Evolutionary conservation across 2,113 vertebrate genomes (phyloP).

Genomic region (Xenotilapia longispinis): DNA sequence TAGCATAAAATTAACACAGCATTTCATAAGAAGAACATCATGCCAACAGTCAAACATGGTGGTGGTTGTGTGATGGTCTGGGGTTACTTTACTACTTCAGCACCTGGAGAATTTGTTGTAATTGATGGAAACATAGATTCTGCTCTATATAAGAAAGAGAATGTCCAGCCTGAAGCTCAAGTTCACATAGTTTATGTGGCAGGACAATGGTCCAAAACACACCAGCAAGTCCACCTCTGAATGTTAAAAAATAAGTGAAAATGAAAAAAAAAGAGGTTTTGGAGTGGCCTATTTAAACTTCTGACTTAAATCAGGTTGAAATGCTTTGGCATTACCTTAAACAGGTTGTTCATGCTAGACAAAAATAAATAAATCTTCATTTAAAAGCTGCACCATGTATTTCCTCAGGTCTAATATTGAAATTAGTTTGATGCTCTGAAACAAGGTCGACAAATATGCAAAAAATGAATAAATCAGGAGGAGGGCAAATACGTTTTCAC

Average conservation of each 20-base stretch:
- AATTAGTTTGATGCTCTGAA: background rate
- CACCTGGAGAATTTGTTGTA: background rate
- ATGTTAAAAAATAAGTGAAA: background rate
- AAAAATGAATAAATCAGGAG: background rate
- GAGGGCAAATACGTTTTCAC: accelerated
- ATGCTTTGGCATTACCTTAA: background rate
- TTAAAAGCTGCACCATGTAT: background rate
- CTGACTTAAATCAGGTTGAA: background rate
- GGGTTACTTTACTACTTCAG: background rate
- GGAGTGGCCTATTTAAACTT: background rate
- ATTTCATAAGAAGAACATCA: background rate
- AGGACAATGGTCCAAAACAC: background rate
- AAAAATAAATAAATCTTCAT: accelerated
- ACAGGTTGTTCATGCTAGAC: background rate
- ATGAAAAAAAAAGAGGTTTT: background rate
- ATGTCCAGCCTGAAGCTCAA: background rate
- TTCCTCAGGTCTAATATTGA: background rate
- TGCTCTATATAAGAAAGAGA: background rate
- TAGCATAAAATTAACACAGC: background rate
- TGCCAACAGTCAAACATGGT: background rate
- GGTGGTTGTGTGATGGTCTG: background rate
- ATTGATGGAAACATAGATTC: background rate
- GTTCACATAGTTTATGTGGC: background rate
- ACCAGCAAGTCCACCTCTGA: background rate
- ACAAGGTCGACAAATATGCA: background rate